These are phyloP conservation scores for Mus musculus DNA, from an alignment of 2,113 vertebrate species.

Conservation along the genomic window DNA sequence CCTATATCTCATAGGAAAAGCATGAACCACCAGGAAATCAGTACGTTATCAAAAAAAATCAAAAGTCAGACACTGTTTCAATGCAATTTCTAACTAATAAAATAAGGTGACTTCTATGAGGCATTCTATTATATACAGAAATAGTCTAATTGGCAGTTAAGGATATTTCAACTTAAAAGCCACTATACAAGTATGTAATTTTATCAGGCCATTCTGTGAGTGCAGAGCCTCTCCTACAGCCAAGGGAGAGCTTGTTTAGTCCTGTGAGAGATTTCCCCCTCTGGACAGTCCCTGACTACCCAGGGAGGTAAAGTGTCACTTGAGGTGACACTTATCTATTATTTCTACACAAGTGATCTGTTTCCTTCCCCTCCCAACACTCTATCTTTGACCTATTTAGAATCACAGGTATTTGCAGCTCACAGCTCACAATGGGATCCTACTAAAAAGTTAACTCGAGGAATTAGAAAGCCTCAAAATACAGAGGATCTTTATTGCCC, in stretches of 20 bases:
- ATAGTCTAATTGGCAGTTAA: slow-evolving; percentile 16
- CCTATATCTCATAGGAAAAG: slow-evolving; percentile 43
- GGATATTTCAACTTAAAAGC: slow-evolving; percentile 36
- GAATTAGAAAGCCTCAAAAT: slow-evolving; percentile 27
- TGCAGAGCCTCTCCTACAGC: neutral
- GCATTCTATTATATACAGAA: slow-evolving; percentile 24
- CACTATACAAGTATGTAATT: neutral
- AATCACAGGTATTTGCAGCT: slow-evolving; percentile 50
- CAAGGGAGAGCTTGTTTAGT: neutral
- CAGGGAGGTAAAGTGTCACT: slow-evolving; percentile 21
- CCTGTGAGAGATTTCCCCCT: neutral
- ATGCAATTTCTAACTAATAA: slow-evolving; percentile 43
- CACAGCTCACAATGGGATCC: slow-evolving; percentile 28
- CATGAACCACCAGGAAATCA: neutral
- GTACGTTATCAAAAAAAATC: neutral
- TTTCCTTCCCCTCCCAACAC: slow-evolving; percentile 34
- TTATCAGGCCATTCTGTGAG: neutral
- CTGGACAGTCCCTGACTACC: slow-evolving; percentile 37
- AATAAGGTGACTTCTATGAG: slow-evolving; percentile 27
- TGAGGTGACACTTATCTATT: slow-evolving; percentile 45
- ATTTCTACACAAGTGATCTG: slow-evolving; percentile 52
- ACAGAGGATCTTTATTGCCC: slow-evolving; percentile 21
- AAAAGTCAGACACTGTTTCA: slow-evolving; percentile 32
- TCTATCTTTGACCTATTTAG: slow-evolving; percentile 55
- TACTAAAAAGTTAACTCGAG: slow-evolving; percentile 19